phyloP scores from a whole-genome alignment of 2,888 invertebrate genomes.

The Glyphotaelius pellucidus region DNA sequence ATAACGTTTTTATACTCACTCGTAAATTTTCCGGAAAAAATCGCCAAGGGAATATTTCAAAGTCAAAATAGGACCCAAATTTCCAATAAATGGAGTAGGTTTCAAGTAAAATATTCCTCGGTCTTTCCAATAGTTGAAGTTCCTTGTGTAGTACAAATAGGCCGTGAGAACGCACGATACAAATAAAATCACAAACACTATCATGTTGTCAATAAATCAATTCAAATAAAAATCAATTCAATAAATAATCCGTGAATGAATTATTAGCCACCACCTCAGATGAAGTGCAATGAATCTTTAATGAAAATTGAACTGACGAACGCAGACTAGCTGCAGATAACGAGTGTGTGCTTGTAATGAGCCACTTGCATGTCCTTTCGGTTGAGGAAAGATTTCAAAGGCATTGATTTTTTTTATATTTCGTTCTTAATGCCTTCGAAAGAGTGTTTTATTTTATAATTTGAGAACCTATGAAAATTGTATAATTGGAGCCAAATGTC shows the following conservation, averaged over 20 bases:
- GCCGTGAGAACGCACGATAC: constrained; percentile 50
- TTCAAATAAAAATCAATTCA: not conserved
- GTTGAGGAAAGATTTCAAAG: too few species aligned
- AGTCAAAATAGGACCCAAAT: constrained; percentile 67
- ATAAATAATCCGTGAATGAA: not conserved
- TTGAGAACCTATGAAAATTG: too few species aligned
- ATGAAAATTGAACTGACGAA: not conserved
- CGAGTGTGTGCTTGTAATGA: too few species aligned
- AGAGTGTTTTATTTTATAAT: too few species aligned
- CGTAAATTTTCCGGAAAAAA: constrained; percentile 67
- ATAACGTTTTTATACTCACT: constrained; percentile 57
- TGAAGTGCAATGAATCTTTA: not conserved
- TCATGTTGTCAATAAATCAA: not conserved
- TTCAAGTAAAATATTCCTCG: constrained; percentile 66
- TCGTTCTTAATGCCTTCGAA: too few species aligned
- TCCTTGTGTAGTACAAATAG: constrained; percentile 66
- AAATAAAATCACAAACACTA: constrained; percentile 45
- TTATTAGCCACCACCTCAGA: not conserved
- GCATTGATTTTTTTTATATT: too few species aligned
- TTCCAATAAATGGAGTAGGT: constrained; percentile 67
- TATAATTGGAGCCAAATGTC: too few species aligned
- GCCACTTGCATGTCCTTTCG: too few species aligned
- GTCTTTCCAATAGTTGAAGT: constrained; percentile 67
- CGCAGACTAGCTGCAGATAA: not conserved
- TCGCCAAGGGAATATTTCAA: constrained; percentile 67